phyloP scores from a whole-genome alignment of 2,113 vertebrate genomes.

The Oncorhynchus keta region DNA sequence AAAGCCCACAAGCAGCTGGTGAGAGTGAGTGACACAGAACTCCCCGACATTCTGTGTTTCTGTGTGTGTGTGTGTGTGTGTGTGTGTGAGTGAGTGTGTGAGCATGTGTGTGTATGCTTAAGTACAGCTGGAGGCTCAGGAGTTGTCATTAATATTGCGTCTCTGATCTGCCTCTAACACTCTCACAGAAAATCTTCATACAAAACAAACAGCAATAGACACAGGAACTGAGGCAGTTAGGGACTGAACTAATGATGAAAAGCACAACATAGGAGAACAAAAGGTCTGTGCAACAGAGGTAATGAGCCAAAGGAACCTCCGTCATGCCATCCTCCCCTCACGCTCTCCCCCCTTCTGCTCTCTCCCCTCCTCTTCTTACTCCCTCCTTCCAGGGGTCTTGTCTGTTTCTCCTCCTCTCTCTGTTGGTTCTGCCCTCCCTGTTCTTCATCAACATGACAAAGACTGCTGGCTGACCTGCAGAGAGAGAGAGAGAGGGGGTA shows the following conservation, averaged over 20 bases:
- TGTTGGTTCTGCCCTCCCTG: background rate
- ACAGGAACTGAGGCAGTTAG: background rate
- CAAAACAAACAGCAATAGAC: background rate
- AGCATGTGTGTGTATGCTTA: constrained; percentile 10
- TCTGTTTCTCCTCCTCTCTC: constrained; percentile 3
- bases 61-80: constrained; percentile 6
- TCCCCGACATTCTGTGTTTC: constrained; percentile 21
- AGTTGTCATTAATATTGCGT: constrained; percentile 17
- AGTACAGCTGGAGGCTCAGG: constrained; percentile 7
- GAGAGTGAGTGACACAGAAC: constrained; percentile 48
- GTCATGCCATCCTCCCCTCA: background rate
- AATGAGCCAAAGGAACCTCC: background rate
- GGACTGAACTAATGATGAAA: constrained; percentile 24
- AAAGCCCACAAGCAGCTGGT: constrained; percentile 57
- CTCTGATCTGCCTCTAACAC: constrained; percentile 12
- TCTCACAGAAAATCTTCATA: background rate
- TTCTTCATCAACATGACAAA: constrained; percentile 59
- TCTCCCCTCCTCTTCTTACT: constrained; percentile 1
- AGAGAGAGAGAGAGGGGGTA: background rate
- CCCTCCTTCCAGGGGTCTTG: background rate
- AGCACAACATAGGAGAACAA: constrained; percentile 27
- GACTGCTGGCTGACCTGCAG: constrained; percentile 36
- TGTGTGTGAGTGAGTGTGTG: constrained; percentile 18
- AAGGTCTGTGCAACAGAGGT: constrained; percentile 36
- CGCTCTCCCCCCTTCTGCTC: constrained; percentile 4